phyloP scores from a whole-genome alignment of 1,140 invertebrate genomes.

The Bombus affinis region DNA sequence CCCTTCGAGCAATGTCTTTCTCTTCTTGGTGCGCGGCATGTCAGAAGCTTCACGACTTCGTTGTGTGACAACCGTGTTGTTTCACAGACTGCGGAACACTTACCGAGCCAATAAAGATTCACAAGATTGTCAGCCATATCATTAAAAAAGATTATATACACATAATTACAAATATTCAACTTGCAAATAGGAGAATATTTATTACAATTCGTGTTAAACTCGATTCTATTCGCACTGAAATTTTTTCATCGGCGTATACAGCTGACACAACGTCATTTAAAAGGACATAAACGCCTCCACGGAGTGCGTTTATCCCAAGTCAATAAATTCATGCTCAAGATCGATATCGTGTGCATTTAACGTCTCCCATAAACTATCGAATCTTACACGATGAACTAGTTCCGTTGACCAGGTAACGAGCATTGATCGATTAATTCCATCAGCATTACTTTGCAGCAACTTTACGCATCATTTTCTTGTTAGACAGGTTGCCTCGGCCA shows the following conservation, averaged over 20 bases:
- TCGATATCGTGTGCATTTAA: not conserved
- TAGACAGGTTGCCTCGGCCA: constrained; percentile 31
- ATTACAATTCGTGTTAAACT: not conserved
- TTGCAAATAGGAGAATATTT: no score
- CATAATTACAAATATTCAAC: no score
- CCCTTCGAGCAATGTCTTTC: no score
- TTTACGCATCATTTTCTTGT: constrained; percentile 26
- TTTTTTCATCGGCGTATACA: not conserved
- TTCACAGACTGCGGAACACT: no score
- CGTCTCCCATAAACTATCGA: not conserved
- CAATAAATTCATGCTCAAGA: constrained; percentile 2
- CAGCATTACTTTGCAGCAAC: not conserved
- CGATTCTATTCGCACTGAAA: not conserved
- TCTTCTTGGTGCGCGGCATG: no score
- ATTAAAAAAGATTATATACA: no score
- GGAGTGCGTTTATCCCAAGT: not conserved
- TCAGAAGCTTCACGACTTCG: no score
- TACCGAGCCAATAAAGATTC: no score
- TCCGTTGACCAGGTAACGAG: not conserved
- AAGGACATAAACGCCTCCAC: not conserved
- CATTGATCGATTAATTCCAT: constrained; percentile 18
- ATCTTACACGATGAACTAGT: not conserved
- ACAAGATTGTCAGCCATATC: no score
- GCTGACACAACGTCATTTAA: not conserved
- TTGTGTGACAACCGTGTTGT: no score